These are phyloP conservation scores for Sepiola atlantica DNA, from an alignment of 2,888 invertebrate genomes.

Conservation along the genomic window DNA sequence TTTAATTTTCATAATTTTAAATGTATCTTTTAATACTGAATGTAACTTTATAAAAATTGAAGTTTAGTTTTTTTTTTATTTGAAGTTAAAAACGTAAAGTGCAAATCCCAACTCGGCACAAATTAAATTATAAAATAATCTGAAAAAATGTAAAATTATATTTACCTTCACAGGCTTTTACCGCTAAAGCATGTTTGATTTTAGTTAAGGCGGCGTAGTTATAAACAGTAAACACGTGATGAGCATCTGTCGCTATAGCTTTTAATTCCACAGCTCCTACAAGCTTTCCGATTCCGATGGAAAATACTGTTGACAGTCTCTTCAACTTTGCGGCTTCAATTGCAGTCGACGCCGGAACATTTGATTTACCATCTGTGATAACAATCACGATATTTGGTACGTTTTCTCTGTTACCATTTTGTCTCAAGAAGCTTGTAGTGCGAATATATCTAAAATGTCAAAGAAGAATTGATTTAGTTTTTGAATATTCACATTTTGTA, in stretches of 20 bases:
- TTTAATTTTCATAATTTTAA: no score
- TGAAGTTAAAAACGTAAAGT: no score
- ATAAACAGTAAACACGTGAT: constrained; percentile 66
- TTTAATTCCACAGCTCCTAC: constrained; percentile 58
- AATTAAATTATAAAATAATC: no score
- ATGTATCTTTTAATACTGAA: no score
- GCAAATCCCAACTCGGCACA: no score
- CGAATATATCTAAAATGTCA: constrained; percentile 50
- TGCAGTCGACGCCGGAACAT: constrained; percentile 55
- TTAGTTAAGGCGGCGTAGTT: constrained; percentile 61
- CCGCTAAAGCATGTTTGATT: neutral
- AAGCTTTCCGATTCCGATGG: constrained; percentile 64
- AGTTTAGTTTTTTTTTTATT: no score
- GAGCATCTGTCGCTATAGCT: constrained; percentile 64
- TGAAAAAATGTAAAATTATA: neutral
- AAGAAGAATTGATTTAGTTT: neutral
- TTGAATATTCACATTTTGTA: no score
- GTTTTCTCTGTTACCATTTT: constrained; percentile 58
- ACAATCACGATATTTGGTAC: constrained; percentile 66
- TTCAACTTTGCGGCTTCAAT: constrained; percentile 57
- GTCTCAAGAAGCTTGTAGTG: constrained; percentile 57
- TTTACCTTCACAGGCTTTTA: constrained; percentile 39
- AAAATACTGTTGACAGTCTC: constrained; percentile 58
- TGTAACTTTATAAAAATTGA: neutral
- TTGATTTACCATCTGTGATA: constrained; percentile 65